These are phyloP conservation scores for Siniperca chuatsi DNA, from an alignment of 2,113 vertebrate genomes.

Conservation along the genomic window DNA sequence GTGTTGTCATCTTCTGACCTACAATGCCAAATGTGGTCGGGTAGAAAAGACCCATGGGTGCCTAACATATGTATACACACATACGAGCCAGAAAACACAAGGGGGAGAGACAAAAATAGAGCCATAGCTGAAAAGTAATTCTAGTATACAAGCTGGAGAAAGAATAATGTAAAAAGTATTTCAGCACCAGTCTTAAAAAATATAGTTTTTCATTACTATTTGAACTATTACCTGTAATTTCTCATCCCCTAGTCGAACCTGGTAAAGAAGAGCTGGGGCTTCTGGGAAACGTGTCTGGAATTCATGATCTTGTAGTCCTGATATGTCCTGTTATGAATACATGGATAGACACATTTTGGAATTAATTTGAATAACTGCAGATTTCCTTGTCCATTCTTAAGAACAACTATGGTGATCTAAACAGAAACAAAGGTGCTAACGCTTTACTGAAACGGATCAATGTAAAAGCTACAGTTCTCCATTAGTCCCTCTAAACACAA, in stretches of 20 bases:
- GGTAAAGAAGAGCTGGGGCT: slow-evolving; percentile 92
- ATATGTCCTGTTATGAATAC: slow-evolving; percentile 87
- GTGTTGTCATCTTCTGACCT: slow-evolving; percentile 96
- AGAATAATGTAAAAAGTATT: not conserved
- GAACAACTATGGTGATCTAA: not conserved
- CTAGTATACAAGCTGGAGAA: not conserved
- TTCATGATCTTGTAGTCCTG: slow-evolving; percentile 96
- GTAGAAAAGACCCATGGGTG: slow-evolving; percentile 98
- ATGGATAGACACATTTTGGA: not conserved
- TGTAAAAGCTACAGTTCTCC: not conserved
- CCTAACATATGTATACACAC: slow-evolving; percentile 78
- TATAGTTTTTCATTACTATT: not conserved
- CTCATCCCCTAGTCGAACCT: slow-evolving; percentile 95
- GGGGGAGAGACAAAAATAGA: not conserved
- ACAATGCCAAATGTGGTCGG: slow-evolving; percentile 97
- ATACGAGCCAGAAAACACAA: not conserved
- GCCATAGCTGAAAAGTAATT: not conserved
- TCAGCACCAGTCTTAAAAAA: not conserved
- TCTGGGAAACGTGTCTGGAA: slow-evolving; percentile 96
- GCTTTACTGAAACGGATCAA: not conserved
- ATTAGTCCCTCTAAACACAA: not conserved
- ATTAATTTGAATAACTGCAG: not conserved
- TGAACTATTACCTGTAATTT: slow-evolving; percentile 90
- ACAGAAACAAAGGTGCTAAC: not conserved
- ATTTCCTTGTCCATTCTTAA: not conserved